A percentile compares a stretch with the other conserved stretches of the same genome.
Conservation (phyloP, 2,888 invertebrate genomes). For the Dolichopus griseipennis region DNA sequence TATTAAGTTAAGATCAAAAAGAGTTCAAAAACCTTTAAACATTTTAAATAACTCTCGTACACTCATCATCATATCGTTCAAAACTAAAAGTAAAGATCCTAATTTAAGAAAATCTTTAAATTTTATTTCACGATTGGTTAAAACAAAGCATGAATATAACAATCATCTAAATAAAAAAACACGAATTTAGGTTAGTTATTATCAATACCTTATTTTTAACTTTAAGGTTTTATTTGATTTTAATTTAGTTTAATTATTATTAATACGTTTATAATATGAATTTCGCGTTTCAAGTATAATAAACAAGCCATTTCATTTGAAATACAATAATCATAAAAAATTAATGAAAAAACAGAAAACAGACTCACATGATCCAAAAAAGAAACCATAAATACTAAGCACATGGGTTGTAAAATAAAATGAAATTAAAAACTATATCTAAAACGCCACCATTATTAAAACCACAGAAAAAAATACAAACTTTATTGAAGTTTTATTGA, state of each 20-base stretch:
- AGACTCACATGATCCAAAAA: background rate
- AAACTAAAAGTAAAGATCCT: too few relatives aligned
- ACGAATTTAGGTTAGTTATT: background rate
- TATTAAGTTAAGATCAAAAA: too few relatives aligned
- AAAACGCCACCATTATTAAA: background rate
- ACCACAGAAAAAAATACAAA: background rate
- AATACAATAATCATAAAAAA: slow-evolving; percentile 2
- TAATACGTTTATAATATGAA: slow-evolving; percentile 3
- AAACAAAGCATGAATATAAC: too few relatives aligned
- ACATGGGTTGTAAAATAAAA: background rate
- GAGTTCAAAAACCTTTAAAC: too few relatives aligned
- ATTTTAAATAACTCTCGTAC: too few relatives aligned
- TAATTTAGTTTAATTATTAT: slow-evolving; percentile 3
- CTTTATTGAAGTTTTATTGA: background rate
- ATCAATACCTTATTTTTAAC: background rate
- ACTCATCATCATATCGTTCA: too few relatives aligned
- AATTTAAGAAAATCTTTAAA: too few relatives aligned
- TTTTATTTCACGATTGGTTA: too few relatives aligned
- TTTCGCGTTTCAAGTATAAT: background rate
- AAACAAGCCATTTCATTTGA: background rate
- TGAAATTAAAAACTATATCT: background rate
- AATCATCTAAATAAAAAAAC: background rate
- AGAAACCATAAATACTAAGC: background rate
- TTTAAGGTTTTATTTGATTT: background rate
- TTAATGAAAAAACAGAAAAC: background rate